Evolutionary conservation across 1,140 invertebrate genomes (phyloP).

Genomic region (Carposina sasakii): DNA sequence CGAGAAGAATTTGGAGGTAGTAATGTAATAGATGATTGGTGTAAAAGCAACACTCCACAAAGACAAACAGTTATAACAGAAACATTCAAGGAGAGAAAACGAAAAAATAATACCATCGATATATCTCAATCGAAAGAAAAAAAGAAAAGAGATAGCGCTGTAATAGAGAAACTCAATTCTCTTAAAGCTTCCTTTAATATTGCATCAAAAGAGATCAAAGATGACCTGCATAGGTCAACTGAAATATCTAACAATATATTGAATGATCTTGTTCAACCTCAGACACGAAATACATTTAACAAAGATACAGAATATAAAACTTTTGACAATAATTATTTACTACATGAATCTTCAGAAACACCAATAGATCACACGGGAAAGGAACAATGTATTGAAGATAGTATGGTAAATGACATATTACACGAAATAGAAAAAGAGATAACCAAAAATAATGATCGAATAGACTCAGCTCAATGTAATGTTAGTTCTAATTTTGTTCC

Average conservation of each 20-base stretch:
- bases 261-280: slow-evolving; percentile 16
- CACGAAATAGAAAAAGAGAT: slow-evolving; percentile 55
- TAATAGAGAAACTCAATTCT: slow-evolving; percentile 38
- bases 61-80: slow-evolving; percentile 29
- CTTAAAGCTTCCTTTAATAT: slow-evolving; percentile 40
- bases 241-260: slow-evolving; percentile 27
- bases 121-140: slow-evolving; percentile 42
- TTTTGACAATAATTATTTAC: background rate
- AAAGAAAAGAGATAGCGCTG: slow-evolving; percentile 39
- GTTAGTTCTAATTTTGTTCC: too few relatives aligned
- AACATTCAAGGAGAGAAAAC: slow-evolving; percentile 41
- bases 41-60: slow-evolving; percentile 6
- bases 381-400: slow-evolving; percentile 33
- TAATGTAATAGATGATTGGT: background rate
- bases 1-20: background rate
- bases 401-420: slow-evolving; percentile 42
- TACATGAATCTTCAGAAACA: background rate
- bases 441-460: slow-evolving; percentile 11
- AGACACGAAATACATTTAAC: background rate
- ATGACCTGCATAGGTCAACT: slow-evolving; percentile 24
- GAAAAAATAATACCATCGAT: slow-evolving; percentile 31
- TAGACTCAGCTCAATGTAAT: too few relatives aligned
- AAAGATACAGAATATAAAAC: background rate
- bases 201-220: slow-evolving; percentile 30
- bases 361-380: slow-evolving; percentile 11